phyloP scores from a whole-genome alignment of 2,888 invertebrate genomes.

The Ceriagrion tenellum region DNA sequence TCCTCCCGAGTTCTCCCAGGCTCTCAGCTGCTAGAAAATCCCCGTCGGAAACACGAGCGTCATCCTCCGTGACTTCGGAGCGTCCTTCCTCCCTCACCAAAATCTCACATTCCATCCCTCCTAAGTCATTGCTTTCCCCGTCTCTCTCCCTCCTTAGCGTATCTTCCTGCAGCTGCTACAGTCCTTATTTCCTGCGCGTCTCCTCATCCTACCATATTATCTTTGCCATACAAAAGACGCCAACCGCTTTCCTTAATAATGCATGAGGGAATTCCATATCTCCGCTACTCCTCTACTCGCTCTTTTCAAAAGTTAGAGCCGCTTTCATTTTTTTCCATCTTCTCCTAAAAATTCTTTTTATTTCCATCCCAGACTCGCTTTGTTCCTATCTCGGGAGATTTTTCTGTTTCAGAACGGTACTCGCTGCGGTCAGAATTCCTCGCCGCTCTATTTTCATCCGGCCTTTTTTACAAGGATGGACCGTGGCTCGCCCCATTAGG shows the following conservation, averaged over 20 bases:
- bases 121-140: neutral
- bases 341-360: neutral
- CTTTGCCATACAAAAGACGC: neutral
- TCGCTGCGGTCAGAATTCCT: no score
- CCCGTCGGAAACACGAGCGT: neutral
- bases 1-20: neutral
- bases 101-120: neutral
- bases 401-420: neutral
- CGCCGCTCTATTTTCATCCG: no score
- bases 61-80: neutral
- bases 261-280: neutral
- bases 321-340: neutral
- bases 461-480: no score
- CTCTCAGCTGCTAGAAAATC: neutral
- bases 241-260: slow-evolving; percentile 50
- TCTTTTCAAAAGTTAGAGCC: neutral
- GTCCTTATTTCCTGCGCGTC: neutral
- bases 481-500: no score
- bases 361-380: neutral
- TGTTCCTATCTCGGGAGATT: neutral
- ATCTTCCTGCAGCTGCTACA: neutral
- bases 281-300: neutral
- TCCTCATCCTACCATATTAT: neutral
- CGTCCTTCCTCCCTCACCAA: neutral
- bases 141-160: neutral